Evolutionary conservation across 1,140 invertebrate genomes (phyloP).

Genomic region (Drosophila tani): DNA sequence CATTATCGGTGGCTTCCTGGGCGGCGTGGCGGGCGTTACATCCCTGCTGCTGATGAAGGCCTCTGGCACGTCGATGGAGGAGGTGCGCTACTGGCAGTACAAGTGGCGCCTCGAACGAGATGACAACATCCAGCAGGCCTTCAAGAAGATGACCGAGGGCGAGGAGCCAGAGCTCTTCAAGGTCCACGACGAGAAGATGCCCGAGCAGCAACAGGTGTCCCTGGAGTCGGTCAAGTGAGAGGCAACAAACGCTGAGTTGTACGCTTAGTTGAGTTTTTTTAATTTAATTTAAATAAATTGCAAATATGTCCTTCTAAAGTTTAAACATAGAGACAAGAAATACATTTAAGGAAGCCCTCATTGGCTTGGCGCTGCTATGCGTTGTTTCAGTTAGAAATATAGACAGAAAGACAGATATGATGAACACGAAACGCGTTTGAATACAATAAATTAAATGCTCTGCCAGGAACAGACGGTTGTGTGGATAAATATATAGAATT

Average conservation of each 20-base stretch:
- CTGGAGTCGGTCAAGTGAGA: slow-evolving; percentile 68
- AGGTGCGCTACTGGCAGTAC: slow-evolving; percentile 86
- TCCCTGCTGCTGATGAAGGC: slow-evolving; percentile 85
- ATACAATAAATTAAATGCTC: slow-evolving; percentile 73
- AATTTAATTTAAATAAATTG: slow-evolving; percentile 80
- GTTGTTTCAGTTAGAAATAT: slow-evolving; percentile 52
- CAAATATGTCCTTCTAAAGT: slow-evolving; percentile 69
- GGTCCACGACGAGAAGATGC: slow-evolving; percentile 60
- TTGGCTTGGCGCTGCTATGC: slow-evolving; percentile 68
- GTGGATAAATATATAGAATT: slow-evolving; percentile 25
- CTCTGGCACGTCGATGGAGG: slow-evolving; percentile 86
- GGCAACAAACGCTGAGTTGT: background rate
- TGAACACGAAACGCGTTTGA: slow-evolving; percentile 36
- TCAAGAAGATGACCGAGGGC: slow-evolving; percentile 60
- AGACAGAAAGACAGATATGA: slow-evolving; percentile 44
- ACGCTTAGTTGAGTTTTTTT: slow-evolving; percentile 41
- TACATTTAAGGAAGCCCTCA: slow-evolving; percentile 67
- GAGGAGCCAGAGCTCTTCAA: slow-evolving; percentile 60
- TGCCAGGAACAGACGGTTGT: slow-evolving; percentile 43
- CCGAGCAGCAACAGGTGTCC: slow-evolving; percentile 50
- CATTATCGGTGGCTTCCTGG: slow-evolving; percentile 86
- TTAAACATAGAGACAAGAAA: slow-evolving; percentile 57
- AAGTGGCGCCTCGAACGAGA: slow-evolving; percentile 84
- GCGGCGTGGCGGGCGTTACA: slow-evolving; percentile 85
- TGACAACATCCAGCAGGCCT: slow-evolving; percentile 70